Conservation (phyloP, 2,888 invertebrate species). For the Eutolmus rufibarbis region DNA sequence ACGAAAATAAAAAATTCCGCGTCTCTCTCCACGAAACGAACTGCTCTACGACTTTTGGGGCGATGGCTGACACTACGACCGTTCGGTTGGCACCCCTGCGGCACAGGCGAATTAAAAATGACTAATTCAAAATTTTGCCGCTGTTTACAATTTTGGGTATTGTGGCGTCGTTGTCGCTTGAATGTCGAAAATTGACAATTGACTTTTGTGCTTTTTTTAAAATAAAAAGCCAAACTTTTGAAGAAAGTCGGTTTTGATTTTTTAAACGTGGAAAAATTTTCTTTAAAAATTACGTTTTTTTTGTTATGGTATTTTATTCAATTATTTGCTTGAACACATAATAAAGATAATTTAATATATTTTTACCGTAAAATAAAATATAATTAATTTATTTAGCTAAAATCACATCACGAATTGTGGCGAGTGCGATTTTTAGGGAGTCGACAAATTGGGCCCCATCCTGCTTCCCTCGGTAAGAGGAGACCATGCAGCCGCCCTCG, state of each 20-base stretch:
- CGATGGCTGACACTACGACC: neutral
- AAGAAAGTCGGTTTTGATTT: too few species aligned
- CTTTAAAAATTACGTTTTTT: too few species aligned
- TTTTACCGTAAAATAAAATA: too few species aligned
- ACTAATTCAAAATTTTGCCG: neutral
- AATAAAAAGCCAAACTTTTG: too few species aligned
- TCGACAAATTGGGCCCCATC: conserved; percentile 76
- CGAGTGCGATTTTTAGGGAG: conserved; percentile 74
- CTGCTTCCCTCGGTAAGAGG: conserved; percentile 77
- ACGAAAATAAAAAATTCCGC: neutral
- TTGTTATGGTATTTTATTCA: too few species aligned
- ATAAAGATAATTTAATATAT: too few species aligned
- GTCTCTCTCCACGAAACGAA: neutral
- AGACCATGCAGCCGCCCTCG: conserved; percentile 81
- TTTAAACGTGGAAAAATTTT: too few species aligned
- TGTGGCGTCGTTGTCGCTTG: neutral
- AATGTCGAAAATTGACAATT: too few species aligned
- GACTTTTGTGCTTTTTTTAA: too few species aligned
- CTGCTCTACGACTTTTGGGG: neutral
- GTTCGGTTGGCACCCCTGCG: neutral
- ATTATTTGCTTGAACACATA: too few species aligned
- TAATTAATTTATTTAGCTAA: neutral
- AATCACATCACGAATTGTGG: conserved; percentile 67
- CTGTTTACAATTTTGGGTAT: neutral
- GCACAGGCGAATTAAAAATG: too few species aligned